Percentiles rank a stretch among this genome's conserved stretches.
Evolutionary conservation across 2,888 invertebrate species (phyloP).

Genomic region (Punctoribates punctum): DNA sequence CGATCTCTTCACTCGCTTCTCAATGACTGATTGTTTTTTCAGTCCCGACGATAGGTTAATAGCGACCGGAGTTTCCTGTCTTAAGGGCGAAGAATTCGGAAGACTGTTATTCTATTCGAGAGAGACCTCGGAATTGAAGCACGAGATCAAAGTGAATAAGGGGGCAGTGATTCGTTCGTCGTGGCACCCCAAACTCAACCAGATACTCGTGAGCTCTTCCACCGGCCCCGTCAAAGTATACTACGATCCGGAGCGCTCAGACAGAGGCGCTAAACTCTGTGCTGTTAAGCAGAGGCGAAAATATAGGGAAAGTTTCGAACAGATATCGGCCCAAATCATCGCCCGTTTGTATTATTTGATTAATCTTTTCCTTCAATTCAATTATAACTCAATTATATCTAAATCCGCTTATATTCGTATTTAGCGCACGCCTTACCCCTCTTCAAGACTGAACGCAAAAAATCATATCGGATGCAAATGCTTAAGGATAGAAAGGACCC

Average conservation of each 20-base stretch:
- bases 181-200: conserved; percentile 98
- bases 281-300: conserved; percentile 63
- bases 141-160: conserved; percentile 70
- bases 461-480: conserved; percentile 81
- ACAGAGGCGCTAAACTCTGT: conserved; percentile 84
- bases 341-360: conserved; percentile 61
- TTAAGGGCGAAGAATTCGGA: conserved; percentile 62
- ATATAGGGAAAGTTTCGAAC: conserved; percentile 50
- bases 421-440: conserved; percentile 81
- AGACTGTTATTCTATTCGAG: conserved; percentile 74
- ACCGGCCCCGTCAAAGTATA: conserved; percentile 84
- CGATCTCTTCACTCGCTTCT: conserved; percentile 72
- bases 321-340: conserved; percentile 86
- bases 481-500: conserved; percentile 76
- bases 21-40: conserved; percentile 65
- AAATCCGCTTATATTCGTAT: conserved; percentile 38
- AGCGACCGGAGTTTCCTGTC: conserved; percentile 79
- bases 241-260: conserved; percentile 80
- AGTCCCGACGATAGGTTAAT: conserved; percentile 89
- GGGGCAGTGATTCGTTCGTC: conserved; percentile 75
- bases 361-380: neutral
- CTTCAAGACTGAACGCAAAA: conserved; percentile 84
- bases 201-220: conserved; percentile 86
- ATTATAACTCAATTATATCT: neutral
- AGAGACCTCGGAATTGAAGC: conserved; percentile 68